These are phyloP conservation scores for Heliopora coerulea DNA, from an alignment of 92 coral and sea anemone genomes.

Conservation along the genomic window DNA sequence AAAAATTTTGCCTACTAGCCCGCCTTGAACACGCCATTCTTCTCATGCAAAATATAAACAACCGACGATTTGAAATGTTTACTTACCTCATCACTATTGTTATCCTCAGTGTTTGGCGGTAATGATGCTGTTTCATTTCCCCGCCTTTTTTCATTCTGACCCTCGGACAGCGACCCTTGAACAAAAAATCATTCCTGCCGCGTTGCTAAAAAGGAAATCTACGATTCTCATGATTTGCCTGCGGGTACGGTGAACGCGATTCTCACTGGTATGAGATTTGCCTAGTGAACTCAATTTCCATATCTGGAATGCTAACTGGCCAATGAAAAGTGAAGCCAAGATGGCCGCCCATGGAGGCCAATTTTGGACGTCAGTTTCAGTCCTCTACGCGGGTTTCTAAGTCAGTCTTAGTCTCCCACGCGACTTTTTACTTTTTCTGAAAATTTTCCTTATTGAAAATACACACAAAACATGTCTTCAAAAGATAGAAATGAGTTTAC, in stretches of 20 bases:
- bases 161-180: slow-evolving; percentile 33
- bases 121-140: slow-evolving; percentile 6
- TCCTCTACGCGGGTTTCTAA: no score
- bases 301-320: no score
- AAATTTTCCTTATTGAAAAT: no score
- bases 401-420: no score
- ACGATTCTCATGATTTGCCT: slow-evolving; percentile 11
- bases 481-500: no score
- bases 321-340: no score
- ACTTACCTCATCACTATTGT: background rate
- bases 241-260: background rate
- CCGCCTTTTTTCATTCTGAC: slow-evolving; percentile 31
- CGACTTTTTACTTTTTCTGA: no score
- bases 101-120: background rate
- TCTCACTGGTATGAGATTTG: background rate
- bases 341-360: no score
- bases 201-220: slow-evolving; percentile 22
- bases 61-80: slow-evolving; percentile 11
- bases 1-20: slow-evolving; percentile 25
- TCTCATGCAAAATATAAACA: background rate
- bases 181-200: slow-evolving; percentile 37
- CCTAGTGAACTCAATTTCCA: no score
- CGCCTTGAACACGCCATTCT: slow-evolving; percentile 20
- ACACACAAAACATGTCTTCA: no score
- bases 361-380: no score